phyloP scores from a whole-genome alignment of 2,888 invertebrate species.

The Drosophila prolongata region DNA sequence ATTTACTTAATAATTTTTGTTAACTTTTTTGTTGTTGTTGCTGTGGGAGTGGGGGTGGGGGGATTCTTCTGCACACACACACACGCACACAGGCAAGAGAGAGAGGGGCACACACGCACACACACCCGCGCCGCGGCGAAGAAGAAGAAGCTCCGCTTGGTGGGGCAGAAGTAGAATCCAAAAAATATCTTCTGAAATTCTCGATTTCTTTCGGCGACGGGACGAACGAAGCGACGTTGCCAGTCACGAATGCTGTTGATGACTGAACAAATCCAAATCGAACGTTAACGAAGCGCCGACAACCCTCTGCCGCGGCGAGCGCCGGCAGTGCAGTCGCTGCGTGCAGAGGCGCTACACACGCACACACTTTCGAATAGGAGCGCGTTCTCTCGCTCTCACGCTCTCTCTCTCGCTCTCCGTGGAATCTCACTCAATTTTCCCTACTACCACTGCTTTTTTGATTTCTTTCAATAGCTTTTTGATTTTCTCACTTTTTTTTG shows the following conservation, averaged over 20 bases:
- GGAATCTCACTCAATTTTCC: constrained; percentile 45
- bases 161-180: constrained; percentile 8
- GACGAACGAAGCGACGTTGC: constrained; percentile 79
- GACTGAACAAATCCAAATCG: constrained; percentile 84
- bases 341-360: constrained; percentile 18
- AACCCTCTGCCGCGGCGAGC: constrained; percentile 70
- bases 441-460: constrained; percentile 62
- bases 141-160: background rate
- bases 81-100: constrained; percentile 1
- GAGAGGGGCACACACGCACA: constrained; percentile 7
- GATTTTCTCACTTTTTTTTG: constrained; percentile 52
- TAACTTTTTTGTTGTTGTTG: background rate
- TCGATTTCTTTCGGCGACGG: constrained; percentile 34
- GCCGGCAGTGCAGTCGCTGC: background rate
- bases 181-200: constrained; percentile 54
- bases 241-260: constrained; percentile 85
- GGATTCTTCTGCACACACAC: constrained; percentile 7
- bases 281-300: constrained; percentile 83
- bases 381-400: background rate
- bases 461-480: constrained; percentile 77
- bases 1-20: background rate
- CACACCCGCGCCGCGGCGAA: constrained; percentile 11
- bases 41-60: background rate
- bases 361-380: constrained; percentile 31
- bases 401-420: background rate